These are phyloP conservation scores for Pseudomyrmex dendroicus DNA, from an alignment of 1,140 invertebrate species.

Conservation along the genomic window DNA sequence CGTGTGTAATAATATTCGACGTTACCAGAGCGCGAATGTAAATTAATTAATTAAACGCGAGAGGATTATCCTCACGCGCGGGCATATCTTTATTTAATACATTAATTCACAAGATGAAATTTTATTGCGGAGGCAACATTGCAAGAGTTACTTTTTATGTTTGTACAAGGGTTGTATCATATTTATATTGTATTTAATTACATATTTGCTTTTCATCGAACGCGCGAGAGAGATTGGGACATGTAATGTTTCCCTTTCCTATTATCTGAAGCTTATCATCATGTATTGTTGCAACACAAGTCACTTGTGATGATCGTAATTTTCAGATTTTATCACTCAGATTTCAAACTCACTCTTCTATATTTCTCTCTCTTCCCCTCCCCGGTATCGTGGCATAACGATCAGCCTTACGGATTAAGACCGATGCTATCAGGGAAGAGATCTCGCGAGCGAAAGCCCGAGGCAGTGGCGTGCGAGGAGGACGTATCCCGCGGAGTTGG, in stretches of 20 bases:
- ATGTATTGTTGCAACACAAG: too few species aligned
- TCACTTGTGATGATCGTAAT: too few species aligned
- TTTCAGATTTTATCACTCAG: background rate
- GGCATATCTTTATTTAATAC: too few species aligned
- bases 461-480: conserved; percentile 55
- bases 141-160: too few species aligned
- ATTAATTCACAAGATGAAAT: background rate
- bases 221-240: too few species aligned
- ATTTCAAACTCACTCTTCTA: background rate
- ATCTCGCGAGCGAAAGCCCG: conserved; percentile 23
- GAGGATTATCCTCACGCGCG: too few species aligned
- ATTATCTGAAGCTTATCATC: too few species aligned
- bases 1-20: background rate
- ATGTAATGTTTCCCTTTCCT: too few species aligned
- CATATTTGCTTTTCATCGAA: too few species aligned
- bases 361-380: too few species aligned
- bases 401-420: conserved; percentile 33
- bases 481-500: conserved; percentile 31
- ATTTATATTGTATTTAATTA: too few species aligned
- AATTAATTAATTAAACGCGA: background rate
- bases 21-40: background rate
- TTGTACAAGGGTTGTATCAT: too few species aligned
- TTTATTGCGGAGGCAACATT: background rate
- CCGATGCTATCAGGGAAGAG: conserved; percentile 16
- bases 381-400: background rate